Evolutionary conservation across 2,888 invertebrate species (phyloP).

Genomic region (Meganola albula): DNA sequence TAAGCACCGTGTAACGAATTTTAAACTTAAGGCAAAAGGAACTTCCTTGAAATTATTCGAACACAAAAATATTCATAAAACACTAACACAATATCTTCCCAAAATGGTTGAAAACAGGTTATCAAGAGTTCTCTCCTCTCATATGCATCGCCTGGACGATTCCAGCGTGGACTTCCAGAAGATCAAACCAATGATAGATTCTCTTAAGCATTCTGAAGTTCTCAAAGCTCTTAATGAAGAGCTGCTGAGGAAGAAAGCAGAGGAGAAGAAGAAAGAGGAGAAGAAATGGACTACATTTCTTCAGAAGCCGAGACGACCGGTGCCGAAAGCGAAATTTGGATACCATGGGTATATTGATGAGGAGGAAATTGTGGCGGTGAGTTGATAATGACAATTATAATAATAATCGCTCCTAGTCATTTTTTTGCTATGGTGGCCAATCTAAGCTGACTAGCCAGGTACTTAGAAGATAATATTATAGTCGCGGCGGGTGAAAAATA

Average conservation of each 20-base stretch:
- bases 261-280: constrained; percentile 74
- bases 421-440: no score
- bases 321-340: constrained; percentile 66
- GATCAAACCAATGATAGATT: constrained; percentile 80
- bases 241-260: constrained; percentile 61
- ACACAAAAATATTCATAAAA: constrained; percentile 4
- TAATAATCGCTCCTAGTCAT: no score
- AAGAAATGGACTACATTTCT: constrained; percentile 86
- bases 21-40: no score
- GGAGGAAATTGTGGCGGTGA: constrained; percentile 40
- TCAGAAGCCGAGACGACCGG: constrained; percentile 83
- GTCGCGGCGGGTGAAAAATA: no score
- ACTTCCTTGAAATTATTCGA: no score
- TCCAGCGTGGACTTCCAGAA: constrained; percentile 83
- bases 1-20: no score
- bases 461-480: no score
- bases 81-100: constrained; percentile 7
- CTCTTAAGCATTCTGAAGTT: constrained; percentile 82
- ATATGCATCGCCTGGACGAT: constrained; percentile 59
- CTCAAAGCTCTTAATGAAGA: constrained; percentile 80
- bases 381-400: no score
- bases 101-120: constrained; percentile 50
- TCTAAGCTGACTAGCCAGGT: no score
- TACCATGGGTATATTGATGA: constrained; percentile 37
- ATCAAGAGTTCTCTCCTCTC: constrained; percentile 52